A percentile compares a stretch with the other conserved stretches of the same genome.
phyloP scores from a whole-genome alignment of 2,888 invertebrate genomes.

The Dynastes tityus region DNA sequence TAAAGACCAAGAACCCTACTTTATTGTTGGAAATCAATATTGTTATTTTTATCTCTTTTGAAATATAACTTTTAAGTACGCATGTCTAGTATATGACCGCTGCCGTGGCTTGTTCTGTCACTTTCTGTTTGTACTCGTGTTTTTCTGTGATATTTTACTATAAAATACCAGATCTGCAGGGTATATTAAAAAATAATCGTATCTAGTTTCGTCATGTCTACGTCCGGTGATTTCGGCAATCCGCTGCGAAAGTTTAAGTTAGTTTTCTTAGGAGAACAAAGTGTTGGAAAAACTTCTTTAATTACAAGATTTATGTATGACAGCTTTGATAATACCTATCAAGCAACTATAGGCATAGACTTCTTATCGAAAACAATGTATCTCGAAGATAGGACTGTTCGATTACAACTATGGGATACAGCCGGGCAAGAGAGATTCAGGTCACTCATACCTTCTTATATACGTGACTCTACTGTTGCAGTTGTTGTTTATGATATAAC shows the following conservation, averaged over 20 bases:
- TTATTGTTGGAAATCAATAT: constrained; percentile 46
- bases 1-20: constrained; percentile 37
- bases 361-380: constrained; percentile 99
- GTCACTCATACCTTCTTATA: constrained; percentile 98
- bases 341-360: constrained; percentile 99
- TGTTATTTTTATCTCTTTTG: constrained; percentile 44
- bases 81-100: constrained; percentile 53
- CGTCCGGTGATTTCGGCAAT: constrained; percentile 98
- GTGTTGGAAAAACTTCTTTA: constrained; percentile 98
- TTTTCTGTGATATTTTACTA: constrained; percentile 63
- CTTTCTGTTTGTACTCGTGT: constrained; percentile 57
- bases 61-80: constrained; percentile 46
- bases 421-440: constrained; percentile 97
- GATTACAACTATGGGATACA: constrained; percentile 98
- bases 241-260: constrained; percentile 99
- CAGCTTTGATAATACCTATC: constrained; percentile 99
- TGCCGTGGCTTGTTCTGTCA: constrained; percentile 59
- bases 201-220: constrained; percentile 76
- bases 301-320: constrained; percentile 99
- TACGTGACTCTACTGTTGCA: constrained; percentile 98
- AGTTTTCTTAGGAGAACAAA: constrained; percentile 99
- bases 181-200: constrained; percentile 67
- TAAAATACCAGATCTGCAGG: constrained; percentile 56
- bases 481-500: constrained; percentile 99
- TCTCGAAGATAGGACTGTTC: constrained; percentile 97